These are phyloP conservation scores for Mormyrus proboscirostris DNA, from an alignment of 2,797 vertebrate species.

Conservation along the genomic window DNA sequence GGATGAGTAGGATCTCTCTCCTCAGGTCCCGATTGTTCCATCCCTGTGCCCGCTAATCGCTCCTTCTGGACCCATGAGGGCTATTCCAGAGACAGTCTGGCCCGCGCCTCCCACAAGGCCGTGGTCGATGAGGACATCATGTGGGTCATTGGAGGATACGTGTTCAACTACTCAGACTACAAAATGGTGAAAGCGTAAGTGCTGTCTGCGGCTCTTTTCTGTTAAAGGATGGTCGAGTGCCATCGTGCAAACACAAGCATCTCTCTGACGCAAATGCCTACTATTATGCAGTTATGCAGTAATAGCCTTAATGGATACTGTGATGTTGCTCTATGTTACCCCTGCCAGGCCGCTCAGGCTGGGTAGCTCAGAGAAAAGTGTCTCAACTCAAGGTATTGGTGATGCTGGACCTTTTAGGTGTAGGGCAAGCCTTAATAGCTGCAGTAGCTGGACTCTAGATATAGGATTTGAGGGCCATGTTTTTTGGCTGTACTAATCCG, in stretches of 20 bases:
- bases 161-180: conserved; percentile 89
- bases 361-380: neutral
- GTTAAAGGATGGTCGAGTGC: neutral
- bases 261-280: neutral
- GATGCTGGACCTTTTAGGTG: neutral
- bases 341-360: neutral
- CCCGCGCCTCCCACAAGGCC: conserved; percentile 86
- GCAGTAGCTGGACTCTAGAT: neutral
- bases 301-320: neutral
- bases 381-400: neutral
- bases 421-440: neutral
- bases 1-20: neutral
- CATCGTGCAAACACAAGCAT: neutral
- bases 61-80: conserved; percentile 84
- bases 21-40: conserved; percentile 80
- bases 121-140: conserved; percentile 77
- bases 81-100: conserved; percentile 62
- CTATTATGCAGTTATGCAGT: neutral
- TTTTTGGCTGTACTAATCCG: neutral
- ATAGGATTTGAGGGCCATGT: neutral
- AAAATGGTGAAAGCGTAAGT: conserved; percentile 94
- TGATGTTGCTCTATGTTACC: neutral
- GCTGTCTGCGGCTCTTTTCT: neutral
- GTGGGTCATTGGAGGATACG: conserved; percentile 94
- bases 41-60: conserved; percentile 79